Percentiles rank a stretch among this genome's conserved stretches.
Evolutionary conservation across 2,888 invertebrate species (phyloP).

Genomic region (Hirtodrosophila confusa): DNA sequence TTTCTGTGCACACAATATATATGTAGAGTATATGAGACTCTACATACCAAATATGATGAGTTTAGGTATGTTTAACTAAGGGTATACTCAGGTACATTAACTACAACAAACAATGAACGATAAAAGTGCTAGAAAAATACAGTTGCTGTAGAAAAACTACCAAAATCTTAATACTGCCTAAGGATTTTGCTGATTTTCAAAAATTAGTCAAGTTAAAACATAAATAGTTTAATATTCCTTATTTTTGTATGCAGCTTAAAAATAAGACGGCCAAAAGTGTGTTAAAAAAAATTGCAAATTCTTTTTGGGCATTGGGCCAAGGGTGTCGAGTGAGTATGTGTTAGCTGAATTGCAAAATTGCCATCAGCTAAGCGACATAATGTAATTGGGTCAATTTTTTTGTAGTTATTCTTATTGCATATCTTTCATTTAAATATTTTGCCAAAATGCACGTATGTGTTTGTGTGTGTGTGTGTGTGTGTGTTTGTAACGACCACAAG

Average conservation of each 20-base stretch:
- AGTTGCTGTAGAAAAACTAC: no score
- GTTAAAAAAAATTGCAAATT: constrained; percentile 16
- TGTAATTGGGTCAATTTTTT: constrained; percentile 72
- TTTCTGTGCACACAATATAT: no score
- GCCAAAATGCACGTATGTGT: constrained; percentile 27
- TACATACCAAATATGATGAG: no score
- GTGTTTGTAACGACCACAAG: constrained; percentile 56
- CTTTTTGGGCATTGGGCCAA: constrained; percentile 60
- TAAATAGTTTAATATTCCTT: no score
- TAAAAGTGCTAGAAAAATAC: no score
- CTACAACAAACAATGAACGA: no score
- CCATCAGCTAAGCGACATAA: constrained; percentile 60
- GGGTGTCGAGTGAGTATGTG: constrained; percentile 57
- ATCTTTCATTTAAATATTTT: constrained; percentile 56
- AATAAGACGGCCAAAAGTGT: constrained; percentile 25
- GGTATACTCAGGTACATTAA: no score
- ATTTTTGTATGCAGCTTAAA: not conserved
- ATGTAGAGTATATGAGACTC: no score
- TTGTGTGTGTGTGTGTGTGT: constrained; percentile 10
- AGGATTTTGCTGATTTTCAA: no score
- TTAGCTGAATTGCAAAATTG: constrained; percentile 70
- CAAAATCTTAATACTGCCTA: no score
- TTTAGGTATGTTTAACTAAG: no score
- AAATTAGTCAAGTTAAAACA: no score
- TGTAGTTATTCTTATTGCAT: constrained; percentile 6